Evolutionary conservation across 2,888 invertebrate genomes (phyloP), one percentile per base, ranked within the genome.

Genomic region (Thalpophila matura): DNA sequence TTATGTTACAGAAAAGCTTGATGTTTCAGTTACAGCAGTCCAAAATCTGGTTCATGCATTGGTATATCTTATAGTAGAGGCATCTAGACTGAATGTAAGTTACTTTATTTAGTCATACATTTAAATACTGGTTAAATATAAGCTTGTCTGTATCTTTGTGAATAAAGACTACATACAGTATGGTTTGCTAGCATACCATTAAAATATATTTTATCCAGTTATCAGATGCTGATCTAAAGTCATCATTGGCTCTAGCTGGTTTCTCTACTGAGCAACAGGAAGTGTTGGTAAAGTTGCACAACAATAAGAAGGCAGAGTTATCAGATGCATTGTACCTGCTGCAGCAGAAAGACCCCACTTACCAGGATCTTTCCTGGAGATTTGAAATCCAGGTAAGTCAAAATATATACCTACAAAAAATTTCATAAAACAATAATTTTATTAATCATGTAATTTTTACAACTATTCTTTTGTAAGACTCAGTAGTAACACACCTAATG

Each of bases 11-110:
- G 96, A 96, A 80, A 97, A 96, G 85, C 86, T 97, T 40, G 89
- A 95, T 56, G 95, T 96, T 12, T 91, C 95, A 31, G 63, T 94
- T 9, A 90, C 94, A 66, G 86, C 89, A 45, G 95, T 97, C 24
- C 96, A 96, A 85, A 96, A 96, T 85, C 95, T 97, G 38, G 95
- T 98, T 12, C 96, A 97, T 90, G 97, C 97, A 18, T 88, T 98
- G 53, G 95, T 97, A n/a, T 96, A 97, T 86, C 93, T 98, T 47
- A 91, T 98, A 47, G 91, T 97, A 16, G 96, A 97, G 89, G 96
- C 96, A 71, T 96, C 96, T 77, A 97, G 96, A 89, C 95, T 96
- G 70, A 96, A 96, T 92, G 97, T 97, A 88, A 91, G 91, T 91
- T 31, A 43, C 3, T 20, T 18, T 4, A 24, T 40, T 31, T 31